Evolutionary conservation across 2,797 vertebrate species (phyloP).

Genomic region (Hapalemur alaotrensis): DNA sequence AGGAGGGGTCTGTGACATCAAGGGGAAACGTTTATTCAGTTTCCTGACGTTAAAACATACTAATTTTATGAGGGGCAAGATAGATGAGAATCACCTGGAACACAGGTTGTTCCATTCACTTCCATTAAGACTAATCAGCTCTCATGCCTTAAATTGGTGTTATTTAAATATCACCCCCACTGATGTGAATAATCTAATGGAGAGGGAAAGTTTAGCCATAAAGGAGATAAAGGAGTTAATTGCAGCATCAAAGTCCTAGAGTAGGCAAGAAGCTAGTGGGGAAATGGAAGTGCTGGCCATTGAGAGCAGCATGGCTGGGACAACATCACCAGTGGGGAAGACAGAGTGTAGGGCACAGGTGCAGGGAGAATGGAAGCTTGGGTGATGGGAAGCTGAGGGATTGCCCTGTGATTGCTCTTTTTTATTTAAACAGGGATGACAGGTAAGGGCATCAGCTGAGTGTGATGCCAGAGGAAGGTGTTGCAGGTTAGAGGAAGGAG

Average conservation of each 20-base stretch:
- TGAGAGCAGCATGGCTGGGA: background rate
- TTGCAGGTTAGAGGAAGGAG: background rate
- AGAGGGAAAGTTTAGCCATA: background rate
- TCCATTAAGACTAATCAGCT: background rate
- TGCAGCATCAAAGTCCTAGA: background rate
- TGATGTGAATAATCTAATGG: background rate
- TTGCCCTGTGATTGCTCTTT: background rate
- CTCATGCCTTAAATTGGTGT: background rate
- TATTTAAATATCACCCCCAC: background rate
- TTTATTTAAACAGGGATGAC: background rate
- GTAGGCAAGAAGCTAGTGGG: background rate
- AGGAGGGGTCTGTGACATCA: background rate
- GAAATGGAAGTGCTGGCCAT: background rate
- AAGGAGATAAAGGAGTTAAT: background rate
- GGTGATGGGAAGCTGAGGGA: background rate
- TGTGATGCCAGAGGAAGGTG: background rate
- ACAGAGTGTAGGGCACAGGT: background rate
- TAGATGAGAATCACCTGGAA: background rate
- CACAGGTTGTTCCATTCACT: background rate
- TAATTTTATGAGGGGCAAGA: background rate
- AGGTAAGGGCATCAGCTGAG: background rate
- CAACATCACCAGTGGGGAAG: background rate
- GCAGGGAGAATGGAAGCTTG: background rate
- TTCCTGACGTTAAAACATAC: background rate
- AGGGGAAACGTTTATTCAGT: background rate